phyloP scores from a whole-genome alignment of 2,888 invertebrate species.

The Lagria hirta region DNA sequence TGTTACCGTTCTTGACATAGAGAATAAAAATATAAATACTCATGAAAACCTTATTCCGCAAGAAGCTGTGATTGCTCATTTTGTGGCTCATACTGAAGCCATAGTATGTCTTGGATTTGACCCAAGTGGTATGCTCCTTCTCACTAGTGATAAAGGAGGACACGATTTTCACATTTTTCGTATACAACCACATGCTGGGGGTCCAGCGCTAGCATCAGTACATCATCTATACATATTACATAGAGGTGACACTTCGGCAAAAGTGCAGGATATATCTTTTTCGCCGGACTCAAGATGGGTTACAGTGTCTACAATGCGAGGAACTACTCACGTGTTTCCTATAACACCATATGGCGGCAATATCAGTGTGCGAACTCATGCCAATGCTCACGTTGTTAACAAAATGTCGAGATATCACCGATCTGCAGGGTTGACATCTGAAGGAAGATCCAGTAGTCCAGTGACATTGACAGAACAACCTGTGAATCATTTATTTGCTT shows the following conservation, averaged over 20 bases:
- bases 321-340: slow-evolving; percentile 97
- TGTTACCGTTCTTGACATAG: slow-evolving; percentile 83
- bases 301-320: slow-evolving; percentile 91
- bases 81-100: slow-evolving; percentile 84
- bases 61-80: slow-evolving; percentile 83
- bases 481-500: slow-evolving; percentile 61
- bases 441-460: slow-evolving; percentile 73
- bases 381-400: slow-evolving; percentile 91
- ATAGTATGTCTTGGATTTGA: slow-evolving; percentile 90
- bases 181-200: slow-evolving; percentile 84
- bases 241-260: slow-evolving; percentile 93
- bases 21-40: slow-evolving; percentile 43
- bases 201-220: slow-evolving; percentile 82
- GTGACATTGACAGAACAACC: slow-evolving; percentile 55
- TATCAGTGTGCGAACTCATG: slow-evolving; percentile 89
- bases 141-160: slow-evolving; percentile 90
- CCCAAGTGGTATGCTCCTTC: slow-evolving; percentile 82
- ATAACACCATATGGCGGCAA: slow-evolving; percentile 95
- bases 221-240: slow-evolving; percentile 95
- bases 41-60: slow-evolving; percentile 53
- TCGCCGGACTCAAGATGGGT: slow-evolving; percentile 95
- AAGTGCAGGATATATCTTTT: slow-evolving; percentile 90
- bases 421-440: slow-evolving; percentile 84
- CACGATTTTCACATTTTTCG: slow-evolving; percentile 96
- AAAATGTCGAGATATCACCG: slow-evolving; percentile 90